A percentile compares a stretch with the other conserved stretches of the same genome.
Evolutionary conservation across 1,140 invertebrate species (phyloP).

Genomic region (Scaptodrosophila lebanonensis): DNA sequence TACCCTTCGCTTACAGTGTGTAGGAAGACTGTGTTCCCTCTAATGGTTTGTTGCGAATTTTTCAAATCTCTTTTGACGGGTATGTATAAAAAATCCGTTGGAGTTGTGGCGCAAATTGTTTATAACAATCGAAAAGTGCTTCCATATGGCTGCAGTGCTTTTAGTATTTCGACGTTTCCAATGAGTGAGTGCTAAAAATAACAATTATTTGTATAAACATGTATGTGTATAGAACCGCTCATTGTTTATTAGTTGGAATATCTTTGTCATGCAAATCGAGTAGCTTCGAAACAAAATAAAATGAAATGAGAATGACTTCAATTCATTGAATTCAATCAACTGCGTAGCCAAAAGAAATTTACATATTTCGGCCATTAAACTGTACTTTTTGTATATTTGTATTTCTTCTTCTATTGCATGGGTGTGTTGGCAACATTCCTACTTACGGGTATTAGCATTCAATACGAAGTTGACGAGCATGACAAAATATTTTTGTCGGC

Average conservation of each 20-base stretch:
- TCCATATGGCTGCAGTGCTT: slow-evolving; percentile 53
- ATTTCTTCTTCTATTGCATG: slow-evolving; percentile 14
- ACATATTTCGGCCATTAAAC: slow-evolving; percentile 37
- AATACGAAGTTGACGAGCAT: slow-evolving; percentile 19
- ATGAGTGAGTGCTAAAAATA: slow-evolving; percentile 30
- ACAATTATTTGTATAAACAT: slow-evolving; percentile 3
- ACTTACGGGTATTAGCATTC: no score
- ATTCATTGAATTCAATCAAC: no score
- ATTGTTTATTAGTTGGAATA: neutral
- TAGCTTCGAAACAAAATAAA: no score
- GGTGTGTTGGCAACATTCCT: slow-evolving; percentile 34
- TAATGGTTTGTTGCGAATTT: no score
- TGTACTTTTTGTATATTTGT: slow-evolving; percentile 13
- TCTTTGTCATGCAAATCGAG: slow-evolving; percentile 65
- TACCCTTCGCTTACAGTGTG: no score
- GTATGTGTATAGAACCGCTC: slow-evolving; percentile 3
- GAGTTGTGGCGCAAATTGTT: slow-evolving; percentile 33
- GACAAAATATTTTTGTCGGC: slow-evolving; percentile 4
- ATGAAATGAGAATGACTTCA: no score
- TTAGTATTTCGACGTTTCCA: slow-evolving; percentile 28
- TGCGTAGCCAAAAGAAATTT: slow-evolving; percentile 25
- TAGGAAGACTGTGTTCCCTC: no score
- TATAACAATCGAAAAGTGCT: slow-evolving; percentile 41
- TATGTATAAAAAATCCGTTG: neutral
- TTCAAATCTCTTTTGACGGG: no score